Evolutionary conservation across 2,797 vertebrate genomes (phyloP).

Genomic region (Lutjanus argentimaculatus): DNA sequence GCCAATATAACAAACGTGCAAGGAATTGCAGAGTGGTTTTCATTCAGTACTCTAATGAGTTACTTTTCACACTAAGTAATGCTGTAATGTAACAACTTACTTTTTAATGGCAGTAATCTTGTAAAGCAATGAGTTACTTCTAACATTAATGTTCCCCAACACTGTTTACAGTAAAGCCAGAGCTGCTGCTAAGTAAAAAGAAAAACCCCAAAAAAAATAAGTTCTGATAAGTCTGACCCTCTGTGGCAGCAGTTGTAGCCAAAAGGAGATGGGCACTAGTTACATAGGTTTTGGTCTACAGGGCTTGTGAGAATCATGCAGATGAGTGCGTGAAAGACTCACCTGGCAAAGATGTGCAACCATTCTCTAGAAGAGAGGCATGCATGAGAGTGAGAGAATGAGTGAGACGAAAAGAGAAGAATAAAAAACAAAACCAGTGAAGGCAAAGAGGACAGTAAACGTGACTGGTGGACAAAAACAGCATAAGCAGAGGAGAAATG

Average conservation of each 20-base stretch:
- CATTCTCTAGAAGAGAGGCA: conserved; percentile 99
- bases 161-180: neutral
- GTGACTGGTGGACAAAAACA: conserved; percentile 67
- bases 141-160: too few relatives aligned
- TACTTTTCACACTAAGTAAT: too few relatives aligned
- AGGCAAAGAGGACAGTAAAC: conserved; percentile 70
- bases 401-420: conserved; percentile 89
- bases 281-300: conserved; percentile 11
- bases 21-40: too few relatives aligned
- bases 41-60: too few relatives aligned
- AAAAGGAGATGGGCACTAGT: conserved; percentile 38
- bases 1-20: too few relatives aligned
- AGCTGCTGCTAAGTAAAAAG: neutral
- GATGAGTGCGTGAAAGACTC: conserved; percentile 90
- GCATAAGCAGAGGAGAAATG: conserved; percentile 50
- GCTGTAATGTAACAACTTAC: too few relatives aligned
- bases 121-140: too few relatives aligned
- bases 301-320: conserved; percentile 72
- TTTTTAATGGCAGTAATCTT: too few relatives aligned
- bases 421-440: conserved; percentile 71
- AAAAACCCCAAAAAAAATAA: neutral
- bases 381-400: conserved; percentile 96
- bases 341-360: conserved; percentile 99
- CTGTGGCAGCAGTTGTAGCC: conserved; percentile 65
- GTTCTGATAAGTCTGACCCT: conserved; percentile 2